These are phyloP conservation scores for Epicauta chinensis DNA, from an alignment of 1,140 invertebrate genomes.

Conservation along the genomic window DNA sequence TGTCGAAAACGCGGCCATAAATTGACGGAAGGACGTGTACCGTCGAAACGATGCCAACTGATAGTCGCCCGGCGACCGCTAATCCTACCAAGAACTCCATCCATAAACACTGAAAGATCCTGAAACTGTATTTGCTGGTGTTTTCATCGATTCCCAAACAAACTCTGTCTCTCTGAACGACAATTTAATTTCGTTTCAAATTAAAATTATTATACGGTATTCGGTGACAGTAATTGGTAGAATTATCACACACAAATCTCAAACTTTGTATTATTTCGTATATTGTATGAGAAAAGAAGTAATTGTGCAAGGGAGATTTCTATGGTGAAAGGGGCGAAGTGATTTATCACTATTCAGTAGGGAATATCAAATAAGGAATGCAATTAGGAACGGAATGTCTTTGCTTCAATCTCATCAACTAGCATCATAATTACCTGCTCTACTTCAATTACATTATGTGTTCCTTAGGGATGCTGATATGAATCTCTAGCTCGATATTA, in stretches of 20 bases:
- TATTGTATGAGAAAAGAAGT: conserved; percentile 29
- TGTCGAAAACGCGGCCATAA: conserved; percentile 19
- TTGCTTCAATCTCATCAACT: conserved; percentile 28
- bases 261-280: conserved; percentile 16
- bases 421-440: conserved; percentile 24
- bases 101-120: not conserved
- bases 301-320: too few species aligned
- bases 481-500: conserved; percentile 1
- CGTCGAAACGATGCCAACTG: conserved; percentile 4
- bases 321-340: conserved; percentile 19
- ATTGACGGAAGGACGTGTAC: conserved; percentile 18
- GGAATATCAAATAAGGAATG: conserved; percentile 29
- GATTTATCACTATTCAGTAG: conserved; percentile 26
- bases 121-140: not conserved
- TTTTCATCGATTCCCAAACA: too few species aligned
- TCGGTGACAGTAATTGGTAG: conserved; percentile 14
- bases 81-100: not conserved
- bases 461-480: not conserved
- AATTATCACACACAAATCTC: conserved; percentile 5
- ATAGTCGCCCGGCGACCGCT: conserved; percentile 10
- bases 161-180: too few species aligned
- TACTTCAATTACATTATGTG: conserved; percentile 1
- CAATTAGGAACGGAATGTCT: conserved; percentile 32
- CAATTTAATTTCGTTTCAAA: not conserved
- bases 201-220: conserved; percentile 10